Conservation (phyloP, 2,113 vertebrate genomes). For the Gobiocypris rarus region DNA sequence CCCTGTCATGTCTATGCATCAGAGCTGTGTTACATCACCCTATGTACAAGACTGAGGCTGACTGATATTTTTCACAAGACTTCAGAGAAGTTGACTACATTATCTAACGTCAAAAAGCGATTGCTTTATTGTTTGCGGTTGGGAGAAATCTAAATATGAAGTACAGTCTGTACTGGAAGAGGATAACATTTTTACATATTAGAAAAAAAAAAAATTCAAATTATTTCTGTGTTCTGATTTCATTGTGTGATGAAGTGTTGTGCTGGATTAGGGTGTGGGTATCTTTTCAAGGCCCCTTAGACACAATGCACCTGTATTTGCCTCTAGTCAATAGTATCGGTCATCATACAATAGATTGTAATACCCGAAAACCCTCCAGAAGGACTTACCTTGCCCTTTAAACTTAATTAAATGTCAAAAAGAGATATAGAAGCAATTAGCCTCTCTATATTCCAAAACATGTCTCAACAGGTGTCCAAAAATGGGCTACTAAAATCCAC, state of each 20-base stretch:
- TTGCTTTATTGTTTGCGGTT: neutral
- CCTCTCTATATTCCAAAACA: neutral
- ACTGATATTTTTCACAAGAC: conserved; percentile 46
- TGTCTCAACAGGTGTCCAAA: conserved; percentile 25
- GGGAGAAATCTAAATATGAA: neutral
- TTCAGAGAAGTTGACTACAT: conserved; percentile 23
- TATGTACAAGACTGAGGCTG: conserved; percentile 30
- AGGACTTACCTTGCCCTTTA: conserved; percentile 14
- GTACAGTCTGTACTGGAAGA: neutral
- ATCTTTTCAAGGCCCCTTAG: neutral
- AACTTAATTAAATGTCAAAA: conserved; percentile 34
- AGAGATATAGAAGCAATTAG: conserved; percentile 30
- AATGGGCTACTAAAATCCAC: conserved; percentile 3
- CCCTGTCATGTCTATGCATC: conserved; percentile 49
- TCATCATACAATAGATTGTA: neutral
- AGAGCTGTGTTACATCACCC: conserved; percentile 49
- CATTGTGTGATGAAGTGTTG: neutral
- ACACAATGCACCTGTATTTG: neutral
- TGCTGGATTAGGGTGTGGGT: conserved; percentile 15
- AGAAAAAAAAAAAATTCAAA: too few relatives aligned
- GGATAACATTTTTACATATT: neutral
- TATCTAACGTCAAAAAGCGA: neutral
- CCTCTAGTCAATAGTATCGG: conserved; percentile 13
- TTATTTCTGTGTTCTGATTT: neutral
- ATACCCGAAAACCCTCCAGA: neutral